A percentile compares a stretch with the other conserved stretches of the same genome.
These are phyloP conservation scores for Ochropacha duplaris DNA, from an alignment of 2,888 invertebrate species.

Conservation along the genomic window DNA sequence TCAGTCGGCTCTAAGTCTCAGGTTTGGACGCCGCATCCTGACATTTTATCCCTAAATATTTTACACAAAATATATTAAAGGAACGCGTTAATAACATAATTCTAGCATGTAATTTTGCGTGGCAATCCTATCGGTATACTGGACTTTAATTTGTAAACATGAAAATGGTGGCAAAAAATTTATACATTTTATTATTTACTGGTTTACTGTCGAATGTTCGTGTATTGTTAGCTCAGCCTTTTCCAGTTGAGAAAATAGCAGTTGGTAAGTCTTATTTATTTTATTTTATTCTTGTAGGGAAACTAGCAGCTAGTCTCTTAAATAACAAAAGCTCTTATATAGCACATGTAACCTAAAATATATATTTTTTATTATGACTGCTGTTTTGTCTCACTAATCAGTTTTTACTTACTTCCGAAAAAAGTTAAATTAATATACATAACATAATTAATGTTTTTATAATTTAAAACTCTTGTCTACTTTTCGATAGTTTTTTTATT, in stretches of 20 bases:
- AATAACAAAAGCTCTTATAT: conserved; percentile 53
- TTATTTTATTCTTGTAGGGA: conserved; percentile 72
- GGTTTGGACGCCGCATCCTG: conserved; percentile 78
- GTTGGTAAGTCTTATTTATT: conserved; percentile 78
- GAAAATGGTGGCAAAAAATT: conserved; percentile 44
- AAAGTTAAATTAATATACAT: too few species aligned
- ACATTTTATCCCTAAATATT: conserved; percentile 47
- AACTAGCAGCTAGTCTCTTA: conserved; percentile 79
- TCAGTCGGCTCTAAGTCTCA: conserved; percentile 80
- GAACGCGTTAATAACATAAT: conserved; percentile 18
- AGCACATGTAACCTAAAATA: neutral
- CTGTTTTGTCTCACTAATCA: neutral
- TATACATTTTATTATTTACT: conserved; percentile 34
- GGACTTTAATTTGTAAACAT: conserved; percentile 7
- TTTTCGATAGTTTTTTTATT: neutral
- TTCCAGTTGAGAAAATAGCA: conserved; percentile 74
- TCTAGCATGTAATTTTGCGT: conserved; percentile 31
- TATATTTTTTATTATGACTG: neutral
- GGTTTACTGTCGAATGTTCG: conserved; percentile 58
- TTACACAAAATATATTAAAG: conserved; percentile 29
- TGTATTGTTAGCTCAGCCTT: conserved; percentile 61
- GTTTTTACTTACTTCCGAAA: neutral
- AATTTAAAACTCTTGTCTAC: too few species aligned
- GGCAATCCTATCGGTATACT: conserved; percentile 6
- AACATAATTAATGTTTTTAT: too few species aligned